Conservation (phyloP, 2,113 vertebrate genomes). For the Ranitomeya imitator region DNA sequence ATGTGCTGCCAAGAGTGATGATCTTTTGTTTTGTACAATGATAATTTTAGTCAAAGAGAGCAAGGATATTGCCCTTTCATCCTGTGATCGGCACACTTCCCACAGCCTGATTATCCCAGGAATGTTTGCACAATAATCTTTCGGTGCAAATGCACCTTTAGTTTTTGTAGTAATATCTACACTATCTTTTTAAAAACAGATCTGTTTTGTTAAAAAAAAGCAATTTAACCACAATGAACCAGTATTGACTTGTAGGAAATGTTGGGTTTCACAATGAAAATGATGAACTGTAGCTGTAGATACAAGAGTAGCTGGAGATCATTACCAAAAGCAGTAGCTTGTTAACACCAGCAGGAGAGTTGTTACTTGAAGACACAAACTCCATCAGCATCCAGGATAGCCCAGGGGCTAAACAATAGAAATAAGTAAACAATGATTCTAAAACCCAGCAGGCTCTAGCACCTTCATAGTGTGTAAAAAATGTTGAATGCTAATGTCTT, state of each 20-base stretch:
- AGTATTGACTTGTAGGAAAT: constrained; percentile 20
- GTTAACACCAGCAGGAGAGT: constrained; percentile 35
- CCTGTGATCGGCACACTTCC: too few relatives aligned
- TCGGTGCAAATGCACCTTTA: too few relatives aligned
- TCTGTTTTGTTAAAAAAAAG: not conserved
- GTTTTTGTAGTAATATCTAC: too few relatives aligned
- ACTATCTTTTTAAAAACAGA: not conserved
- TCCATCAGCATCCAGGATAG: constrained; percentile 31
- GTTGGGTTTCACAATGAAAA: constrained; percentile 25
- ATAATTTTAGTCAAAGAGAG: too few relatives aligned
- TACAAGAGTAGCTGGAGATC: constrained; percentile 40
- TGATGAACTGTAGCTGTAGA: not conserved
- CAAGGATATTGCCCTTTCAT: too few relatives aligned
- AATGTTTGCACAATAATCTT: too few relatives aligned
- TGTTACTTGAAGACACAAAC: constrained; percentile 29
- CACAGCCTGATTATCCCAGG: too few relatives aligned
- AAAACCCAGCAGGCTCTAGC: constrained; percentile 9
- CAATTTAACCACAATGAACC: constrained; percentile 6
- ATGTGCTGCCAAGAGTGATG: too few relatives aligned
- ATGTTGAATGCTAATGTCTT: constrained; percentile 17
- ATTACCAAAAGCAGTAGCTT: constrained; percentile 36
- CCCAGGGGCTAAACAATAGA: constrained; percentile 39
- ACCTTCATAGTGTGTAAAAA: constrained; percentile 30
- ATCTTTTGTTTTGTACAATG: too few relatives aligned
- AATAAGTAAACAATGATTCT: constrained; percentile 31